A percentile compares a stretch with the other conserved stretches of the same genome.
Conservation (phyloP, 2,797 vertebrate species). For the Silurus lanzhouensis region DNA sequence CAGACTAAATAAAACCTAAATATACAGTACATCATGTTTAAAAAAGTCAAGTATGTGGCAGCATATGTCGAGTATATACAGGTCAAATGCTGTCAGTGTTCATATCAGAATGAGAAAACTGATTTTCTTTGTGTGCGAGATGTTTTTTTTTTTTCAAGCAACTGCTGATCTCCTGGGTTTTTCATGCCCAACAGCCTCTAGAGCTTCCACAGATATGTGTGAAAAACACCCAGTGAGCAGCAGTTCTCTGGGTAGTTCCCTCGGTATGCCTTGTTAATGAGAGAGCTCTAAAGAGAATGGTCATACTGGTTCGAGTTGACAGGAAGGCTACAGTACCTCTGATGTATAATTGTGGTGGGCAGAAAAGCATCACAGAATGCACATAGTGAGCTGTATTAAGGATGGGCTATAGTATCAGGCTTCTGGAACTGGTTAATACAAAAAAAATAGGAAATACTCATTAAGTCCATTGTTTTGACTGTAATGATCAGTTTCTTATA, state of each 20-base stretch:
- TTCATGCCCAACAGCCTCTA: neutral
- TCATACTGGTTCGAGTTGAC: neutral
- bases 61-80: neutral
- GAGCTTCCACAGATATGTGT: neutral
- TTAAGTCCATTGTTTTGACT: too few species aligned
- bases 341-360: neutral
- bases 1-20: neutral
- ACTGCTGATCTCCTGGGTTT: conserved; percentile 3
- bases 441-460: too few species aligned
- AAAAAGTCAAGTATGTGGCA: neutral
- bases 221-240: conserved; percentile 10
- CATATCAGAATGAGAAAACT: neutral
- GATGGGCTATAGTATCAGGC: too few species aligned
- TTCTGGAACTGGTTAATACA: too few species aligned
- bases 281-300: neutral
- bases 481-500: too few species aligned
- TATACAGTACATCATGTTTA: neutral
- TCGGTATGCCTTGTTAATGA: neutral
- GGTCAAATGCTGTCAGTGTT: neutral
- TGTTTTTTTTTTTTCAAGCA: neutral
- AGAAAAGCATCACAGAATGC: neutral
- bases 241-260: too few species aligned
- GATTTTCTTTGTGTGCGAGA: neutral
- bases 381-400: neutral
- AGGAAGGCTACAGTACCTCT: neutral